Percentiles rank a stretch among this genome's conserved stretches.
Conservation (phyloP, 2,113 vertebrate genomes). For the Balaeniceps rex region DNA sequence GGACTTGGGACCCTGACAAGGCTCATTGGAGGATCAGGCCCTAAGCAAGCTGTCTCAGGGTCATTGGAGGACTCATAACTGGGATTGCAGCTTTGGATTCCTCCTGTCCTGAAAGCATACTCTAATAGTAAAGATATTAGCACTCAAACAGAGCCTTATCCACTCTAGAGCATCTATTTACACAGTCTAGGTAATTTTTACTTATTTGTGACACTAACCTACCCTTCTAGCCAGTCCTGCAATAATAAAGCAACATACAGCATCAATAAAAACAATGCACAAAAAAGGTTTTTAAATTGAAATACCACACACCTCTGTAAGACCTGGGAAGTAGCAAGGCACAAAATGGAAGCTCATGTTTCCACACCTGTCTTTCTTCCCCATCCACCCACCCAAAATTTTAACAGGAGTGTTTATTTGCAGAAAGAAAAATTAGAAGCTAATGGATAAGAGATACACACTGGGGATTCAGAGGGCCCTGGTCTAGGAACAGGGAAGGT, state of each 20-base stretch:
- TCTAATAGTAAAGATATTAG: background rate
- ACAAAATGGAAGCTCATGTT: background rate
- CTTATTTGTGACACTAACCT: background rate
- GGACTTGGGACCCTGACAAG: background rate
- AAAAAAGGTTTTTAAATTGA: background rate
- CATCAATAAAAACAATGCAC: background rate
- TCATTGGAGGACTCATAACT: background rate
- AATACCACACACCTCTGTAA: background rate
- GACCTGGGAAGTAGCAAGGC: background rate
- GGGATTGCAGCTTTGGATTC: background rate
- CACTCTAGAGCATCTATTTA: background rate
- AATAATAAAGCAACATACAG: background rate
- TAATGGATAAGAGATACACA: background rate
- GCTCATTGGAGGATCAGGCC: background rate
- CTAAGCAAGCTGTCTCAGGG: background rate
- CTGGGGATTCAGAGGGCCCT: background rate
- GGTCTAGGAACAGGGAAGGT: background rate
- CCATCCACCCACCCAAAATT: background rate
- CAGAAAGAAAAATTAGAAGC: slow-evolving; percentile 25
- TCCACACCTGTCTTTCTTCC: background rate
- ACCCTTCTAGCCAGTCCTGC: background rate
- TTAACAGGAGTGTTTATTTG: background rate
- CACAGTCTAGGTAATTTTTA: background rate
- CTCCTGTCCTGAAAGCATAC: background rate
- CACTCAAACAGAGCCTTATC: background rate